These are phyloP conservation scores for Marisa cornuarietis DNA, from an alignment of 1,140 invertebrate genomes.

Conservation along the genomic window DNA sequence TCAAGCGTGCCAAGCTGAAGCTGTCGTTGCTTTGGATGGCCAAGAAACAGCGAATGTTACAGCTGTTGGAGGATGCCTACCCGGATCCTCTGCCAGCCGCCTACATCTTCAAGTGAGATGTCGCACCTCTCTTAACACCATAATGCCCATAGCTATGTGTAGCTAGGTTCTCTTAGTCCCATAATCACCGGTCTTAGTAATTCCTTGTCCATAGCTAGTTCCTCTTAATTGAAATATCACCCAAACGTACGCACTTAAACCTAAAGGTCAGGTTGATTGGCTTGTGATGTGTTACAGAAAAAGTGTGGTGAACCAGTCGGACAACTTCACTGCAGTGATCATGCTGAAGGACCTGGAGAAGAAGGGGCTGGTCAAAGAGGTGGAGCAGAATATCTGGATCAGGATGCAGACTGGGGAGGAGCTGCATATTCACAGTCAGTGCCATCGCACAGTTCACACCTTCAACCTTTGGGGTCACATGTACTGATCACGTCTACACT, in stretches of 20 bases:
- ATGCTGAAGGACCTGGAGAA: slow-evolving; percentile 55
- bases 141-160: neutral
- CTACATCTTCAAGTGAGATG: slow-evolving; percentile 52
- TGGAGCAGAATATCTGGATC: slow-evolving; percentile 53
- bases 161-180: neutral
- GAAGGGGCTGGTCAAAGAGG: slow-evolving; percentile 48
- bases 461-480: neutral
- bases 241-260: too few relatives aligned
- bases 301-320: slow-evolving; percentile 49
- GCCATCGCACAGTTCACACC: neutral
- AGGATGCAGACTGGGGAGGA: slow-evolving; percentile 44
- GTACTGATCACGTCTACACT: too few relatives aligned
- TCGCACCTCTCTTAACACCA: neutral
- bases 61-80: slow-evolving; percentile 60
- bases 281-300: slow-evolving; percentile 29
- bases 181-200: too few relatives aligned
- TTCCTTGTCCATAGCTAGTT: too few relatives aligned
- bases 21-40: slow-evolving; percentile 57
- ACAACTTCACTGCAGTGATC: slow-evolving; percentile 50
- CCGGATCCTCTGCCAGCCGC: slow-evolving; percentile 50
- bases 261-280: too few relatives aligned
- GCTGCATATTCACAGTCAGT: slow-evolving; percentile 32
- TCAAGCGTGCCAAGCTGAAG: slow-evolving; percentile 47
- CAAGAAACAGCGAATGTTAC: slow-evolving; percentile 59
- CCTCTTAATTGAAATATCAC: too few relatives aligned